Conservation (phyloP, 1,140 invertebrate species). For the Hydropsyche tenuis region DNA sequence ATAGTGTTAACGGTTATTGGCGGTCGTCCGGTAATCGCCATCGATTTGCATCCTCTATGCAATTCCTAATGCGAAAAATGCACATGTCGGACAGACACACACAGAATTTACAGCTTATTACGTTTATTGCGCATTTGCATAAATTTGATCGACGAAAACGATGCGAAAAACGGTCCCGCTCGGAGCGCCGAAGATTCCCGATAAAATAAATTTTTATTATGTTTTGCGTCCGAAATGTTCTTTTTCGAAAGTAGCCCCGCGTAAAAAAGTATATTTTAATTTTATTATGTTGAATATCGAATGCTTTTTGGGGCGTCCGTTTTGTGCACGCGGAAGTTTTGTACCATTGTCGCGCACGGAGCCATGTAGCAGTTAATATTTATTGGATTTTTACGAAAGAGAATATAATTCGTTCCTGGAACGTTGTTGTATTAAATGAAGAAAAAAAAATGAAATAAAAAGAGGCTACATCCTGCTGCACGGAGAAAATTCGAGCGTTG, state of each 20-base stretch:
- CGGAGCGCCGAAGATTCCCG: neutral
- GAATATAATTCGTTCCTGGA: slow-evolving; percentile 31
- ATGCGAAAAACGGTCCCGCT: no score
- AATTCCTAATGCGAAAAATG: neutral
- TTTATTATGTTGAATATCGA: neutral
- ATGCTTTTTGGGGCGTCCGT: neutral
- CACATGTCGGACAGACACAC: neutral
- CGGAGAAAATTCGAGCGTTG: neutral
- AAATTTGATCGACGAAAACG: neutral
- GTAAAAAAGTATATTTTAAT: neutral
- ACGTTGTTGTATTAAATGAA: no score
- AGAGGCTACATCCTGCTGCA: neutral
- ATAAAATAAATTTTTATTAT: slow-evolving; percentile 2
- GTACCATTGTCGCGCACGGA: neutral
- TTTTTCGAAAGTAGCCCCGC: no score
- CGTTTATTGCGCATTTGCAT: slow-evolving; percentile 2
- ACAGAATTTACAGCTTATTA: neutral
- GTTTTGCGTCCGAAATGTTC: no score
- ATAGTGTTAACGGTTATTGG: no score
- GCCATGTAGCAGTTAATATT: slow-evolving; percentile 20
- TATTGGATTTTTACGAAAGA: slow-evolving; percentile 30
- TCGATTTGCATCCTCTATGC: no score
- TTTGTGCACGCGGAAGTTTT: neutral
- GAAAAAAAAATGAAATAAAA: neutral
- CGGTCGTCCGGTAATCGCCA: no score